Base-by-base conservation (phyloP, 1,140 invertebrate genomes). In the Aricia agestis region DNA sequence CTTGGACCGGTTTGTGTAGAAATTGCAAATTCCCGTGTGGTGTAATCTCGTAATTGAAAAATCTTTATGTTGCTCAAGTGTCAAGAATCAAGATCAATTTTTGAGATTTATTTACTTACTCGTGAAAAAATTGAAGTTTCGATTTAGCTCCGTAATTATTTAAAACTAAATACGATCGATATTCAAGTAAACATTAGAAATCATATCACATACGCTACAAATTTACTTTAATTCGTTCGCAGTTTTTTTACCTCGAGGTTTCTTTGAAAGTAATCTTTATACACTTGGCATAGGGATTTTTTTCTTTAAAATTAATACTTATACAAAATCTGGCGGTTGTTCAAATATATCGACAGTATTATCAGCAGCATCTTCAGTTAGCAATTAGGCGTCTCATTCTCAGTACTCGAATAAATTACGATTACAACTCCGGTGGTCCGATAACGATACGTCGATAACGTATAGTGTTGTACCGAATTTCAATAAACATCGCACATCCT, bases 1-100 rank as follows among this genome's bases (percentile, higher is more conserved):
- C 70, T 69, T 68, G 58, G 36, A 66, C n/a, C 63, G 57, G 68
- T 68, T 36, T 15, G 45, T 15, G 45, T 52, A 15, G 45, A 52
- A 52, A 52, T 52, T 52, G 13, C 45, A 52, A 52, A 52, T 52
- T 52, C 45, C 13, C 45, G 45, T 15, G 45, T 52, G 45, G 7
- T 4, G 45, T 52, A 52, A 52, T 9, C 9, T 52, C 9, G 45
- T 52, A 52, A 52, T 9, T 36, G 36, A 52, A 52, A 13, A 13
- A 13, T 1, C 7, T 52, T 52, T 3, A 52, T 4, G 11, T 52
- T 13, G 25, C 25, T n/a, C n/a, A n/a, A n/a, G n/a, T n/a, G n/a
- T n/a, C n/a, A n/a, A n/a, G n/a, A n/a, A n/a, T n/a, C n/a, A n/a
- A n/a, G n/a, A n/a, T n/a, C n/a, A n/a, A n/a, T n/a, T n/a, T n/a